phyloP scores from a whole-genome alignment of 2,113 vertebrate genomes.

The Syrrhaptes paradoxus region DNA sequence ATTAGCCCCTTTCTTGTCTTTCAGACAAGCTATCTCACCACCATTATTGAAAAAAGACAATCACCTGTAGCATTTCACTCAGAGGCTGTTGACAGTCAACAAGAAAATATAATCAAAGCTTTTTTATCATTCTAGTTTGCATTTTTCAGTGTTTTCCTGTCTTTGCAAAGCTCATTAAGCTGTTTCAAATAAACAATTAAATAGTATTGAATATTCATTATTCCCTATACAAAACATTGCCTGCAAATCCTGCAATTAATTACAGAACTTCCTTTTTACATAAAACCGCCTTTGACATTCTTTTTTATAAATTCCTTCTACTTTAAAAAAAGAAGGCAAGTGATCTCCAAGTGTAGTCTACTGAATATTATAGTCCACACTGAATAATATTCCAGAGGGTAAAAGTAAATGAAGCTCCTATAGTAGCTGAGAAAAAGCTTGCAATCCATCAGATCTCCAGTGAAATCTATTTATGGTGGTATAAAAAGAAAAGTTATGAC shows the following conservation, averaged over 20 bases:
- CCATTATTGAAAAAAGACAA: background rate
- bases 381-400: background rate
- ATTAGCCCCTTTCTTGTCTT: background rate
- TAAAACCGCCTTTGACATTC: background rate
- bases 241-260: constrained; percentile 27
- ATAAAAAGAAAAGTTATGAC: background rate
- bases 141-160: constrained; percentile 39
- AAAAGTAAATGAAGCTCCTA: background rate
- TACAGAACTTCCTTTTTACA: background rate
- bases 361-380: background rate
- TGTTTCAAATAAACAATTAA: constrained; percentile 54
- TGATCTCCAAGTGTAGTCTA: background rate
- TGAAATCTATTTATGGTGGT: background rate
- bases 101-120: constrained; percentile 31
- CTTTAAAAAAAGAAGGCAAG: background rate
- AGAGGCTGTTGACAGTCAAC: background rate
- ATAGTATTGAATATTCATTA: constrained; percentile 46
- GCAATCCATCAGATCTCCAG: background rate
- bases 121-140: background rate
- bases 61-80: background rate
- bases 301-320: background rate
- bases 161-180: constrained; percentile 35
- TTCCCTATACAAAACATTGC: background rate
- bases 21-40: background rate
- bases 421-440: background rate